Percentiles rank a stretch among this genome's conserved stretches.
Evolutionary conservation across 1,140 invertebrate genomes (phyloP).

Genomic region (Pachypsylla venusta): DNA sequence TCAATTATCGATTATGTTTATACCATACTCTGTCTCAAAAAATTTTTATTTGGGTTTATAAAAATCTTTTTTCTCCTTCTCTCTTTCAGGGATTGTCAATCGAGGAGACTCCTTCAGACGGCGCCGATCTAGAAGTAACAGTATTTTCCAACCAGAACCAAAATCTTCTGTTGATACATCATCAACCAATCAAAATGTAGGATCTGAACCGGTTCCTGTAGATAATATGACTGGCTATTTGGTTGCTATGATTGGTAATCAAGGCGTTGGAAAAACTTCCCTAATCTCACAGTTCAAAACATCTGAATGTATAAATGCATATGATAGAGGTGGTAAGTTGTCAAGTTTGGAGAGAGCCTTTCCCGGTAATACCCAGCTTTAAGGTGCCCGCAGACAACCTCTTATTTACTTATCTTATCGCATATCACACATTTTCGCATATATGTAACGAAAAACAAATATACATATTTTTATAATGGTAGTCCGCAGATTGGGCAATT

Average conservation of each 20-base stretch:
- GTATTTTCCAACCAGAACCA: slow-evolving; percentile 40
- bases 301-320: slow-evolving; percentile 85
- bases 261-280: slow-evolving; percentile 80
- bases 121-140: slow-evolving; percentile 61
- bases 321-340: slow-evolving; percentile 40
- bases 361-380: too few relatives aligned
- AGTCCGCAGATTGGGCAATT: too few relatives aligned
- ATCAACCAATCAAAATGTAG: slow-evolving; percentile 28
- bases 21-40: too few relatives aligned
- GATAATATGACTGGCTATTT: slow-evolving; percentile 41
- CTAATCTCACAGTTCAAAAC: slow-evolving; percentile 86
- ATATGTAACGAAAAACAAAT: too few relatives aligned
- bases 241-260: slow-evolving; percentile 68
- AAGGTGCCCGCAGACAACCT: too few relatives aligned
- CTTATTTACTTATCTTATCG: too few relatives aligned
- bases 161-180: slow-evolving; percentile 27
- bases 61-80: slow-evolving; percentile 15
- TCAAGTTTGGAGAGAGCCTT: not conserved
- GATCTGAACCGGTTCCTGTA: slow-evolving; percentile 24
- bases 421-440: too few relatives aligned
- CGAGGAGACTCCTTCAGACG: slow-evolving; percentile 73
- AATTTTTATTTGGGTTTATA: too few relatives aligned
- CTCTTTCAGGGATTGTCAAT: slow-evolving; percentile 65
- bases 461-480: too few relatives aligned
- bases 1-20: too few relatives aligned